Evolutionary conservation across 1,140 invertebrate species (phyloP).

Genomic region (Diorhabda elongata): DNA sequence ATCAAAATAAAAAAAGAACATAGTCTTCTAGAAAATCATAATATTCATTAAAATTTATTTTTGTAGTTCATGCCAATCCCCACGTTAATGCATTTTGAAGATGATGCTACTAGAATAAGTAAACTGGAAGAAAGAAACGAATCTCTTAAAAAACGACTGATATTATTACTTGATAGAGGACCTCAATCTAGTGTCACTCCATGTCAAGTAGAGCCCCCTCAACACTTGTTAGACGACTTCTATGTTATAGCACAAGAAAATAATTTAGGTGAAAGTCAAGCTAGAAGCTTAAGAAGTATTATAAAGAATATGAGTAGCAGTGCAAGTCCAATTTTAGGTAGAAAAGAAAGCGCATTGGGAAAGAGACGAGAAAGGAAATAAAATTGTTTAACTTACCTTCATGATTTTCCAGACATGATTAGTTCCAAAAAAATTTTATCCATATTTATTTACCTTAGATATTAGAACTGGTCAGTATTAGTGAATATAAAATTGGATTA

Average conservation of each 20-base stretch:
- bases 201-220: constrained; percentile 60
- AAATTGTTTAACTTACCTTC: no score
- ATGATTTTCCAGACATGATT: no score
- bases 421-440: no score
- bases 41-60: constrained; percentile 25
- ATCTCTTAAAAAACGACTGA: constrained; percentile 57
- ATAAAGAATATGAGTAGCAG: constrained; percentile 75
- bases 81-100: constrained; percentile 77
- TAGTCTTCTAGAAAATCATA: background rate
- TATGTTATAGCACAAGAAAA: constrained; percentile 82
- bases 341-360: constrained; percentile 52
- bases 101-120: constrained; percentile 74
- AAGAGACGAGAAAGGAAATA: no score
- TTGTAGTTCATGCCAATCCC: constrained; percentile 75
- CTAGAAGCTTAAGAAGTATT: constrained; percentile 69
- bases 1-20: background rate
- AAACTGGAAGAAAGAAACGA: constrained; percentile 82
- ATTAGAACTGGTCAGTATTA: no score
- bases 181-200: constrained; percentile 56
- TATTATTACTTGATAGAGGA: constrained; percentile 46
- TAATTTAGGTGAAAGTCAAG: constrained; percentile 54
- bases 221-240: constrained; percentile 86
- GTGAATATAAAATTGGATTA: no score
- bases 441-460: no score
- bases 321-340: constrained; percentile 71